These are phyloP conservation scores for Caerostris darwini DNA, from an alignment of 1,140 invertebrate genomes.

Conservation along the genomic window DNA sequence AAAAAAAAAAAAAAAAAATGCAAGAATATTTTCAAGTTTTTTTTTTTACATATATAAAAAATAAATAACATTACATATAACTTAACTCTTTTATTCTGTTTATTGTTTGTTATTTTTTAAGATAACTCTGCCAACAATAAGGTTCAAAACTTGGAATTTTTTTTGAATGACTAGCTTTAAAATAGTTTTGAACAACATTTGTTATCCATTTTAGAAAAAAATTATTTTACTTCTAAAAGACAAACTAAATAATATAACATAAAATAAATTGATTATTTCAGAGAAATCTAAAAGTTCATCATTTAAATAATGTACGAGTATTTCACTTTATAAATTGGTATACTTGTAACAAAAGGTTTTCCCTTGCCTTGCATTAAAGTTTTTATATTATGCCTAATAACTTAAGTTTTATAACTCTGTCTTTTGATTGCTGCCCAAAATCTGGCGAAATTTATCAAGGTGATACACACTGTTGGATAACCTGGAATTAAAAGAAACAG, in stretches of 20 bases:
- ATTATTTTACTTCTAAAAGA: background rate
- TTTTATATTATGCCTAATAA: background rate
- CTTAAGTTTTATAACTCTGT: constrained; percentile 1
- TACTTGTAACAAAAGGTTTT: no score
- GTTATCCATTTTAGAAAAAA: background rate
- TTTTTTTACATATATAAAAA: background rate
- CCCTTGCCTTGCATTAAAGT: no score
- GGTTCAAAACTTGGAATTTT: background rate
- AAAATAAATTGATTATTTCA: background rate
- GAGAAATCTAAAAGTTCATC: background rate
- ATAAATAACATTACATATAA: constrained; percentile 11
- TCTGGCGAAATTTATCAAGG: constrained; percentile 81
- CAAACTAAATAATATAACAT: background rate
- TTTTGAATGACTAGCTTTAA: constrained; percentile 4
- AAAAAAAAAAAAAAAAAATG: background rate
- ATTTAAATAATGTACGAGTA: no score
- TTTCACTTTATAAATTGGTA: no score
- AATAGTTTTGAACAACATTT: background rate
- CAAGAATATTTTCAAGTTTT: background rate
- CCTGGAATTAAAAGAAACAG: constrained; percentile 77
- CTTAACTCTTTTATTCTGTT: background rate
- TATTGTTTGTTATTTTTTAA: background rate
- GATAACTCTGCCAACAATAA: background rate
- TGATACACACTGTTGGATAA: constrained; percentile 82
- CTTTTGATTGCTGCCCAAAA: constrained; percentile 70